These are phyloP conservation scores for Phaonia tiefii DNA, from an alignment of 2,888 invertebrate genomes.

Conservation along the genomic window DNA sequence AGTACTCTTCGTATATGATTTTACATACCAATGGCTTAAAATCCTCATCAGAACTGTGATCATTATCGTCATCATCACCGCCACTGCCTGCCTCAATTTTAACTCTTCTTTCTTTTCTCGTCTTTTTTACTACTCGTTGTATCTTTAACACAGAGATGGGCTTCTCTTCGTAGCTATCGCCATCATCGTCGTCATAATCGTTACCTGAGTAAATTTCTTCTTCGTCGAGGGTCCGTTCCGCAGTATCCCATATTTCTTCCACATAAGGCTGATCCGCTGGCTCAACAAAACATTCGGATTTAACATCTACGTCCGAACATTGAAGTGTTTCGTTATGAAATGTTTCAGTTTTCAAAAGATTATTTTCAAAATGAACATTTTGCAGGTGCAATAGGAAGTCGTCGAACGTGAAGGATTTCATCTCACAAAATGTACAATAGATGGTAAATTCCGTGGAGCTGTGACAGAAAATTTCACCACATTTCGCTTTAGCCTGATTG, in stretches of 20 bases:
- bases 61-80: conserved; percentile 53
- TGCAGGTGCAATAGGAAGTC: conserved; percentile 75
- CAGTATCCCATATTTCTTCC: conserved; percentile 51
- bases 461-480: conserved; percentile 76
- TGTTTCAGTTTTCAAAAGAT: conserved; percentile 61
- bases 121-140: conserved; percentile 44
- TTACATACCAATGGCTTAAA: conserved; percentile 55
- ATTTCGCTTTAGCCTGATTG: conserved; percentile 73
- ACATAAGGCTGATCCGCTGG: conserved; percentile 5
- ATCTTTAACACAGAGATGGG: conserved; percentile 68
- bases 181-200: conserved; percentile 37
- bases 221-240: conserved; percentile 34
- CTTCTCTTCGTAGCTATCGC: conserved; percentile 51
- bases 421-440: conserved; percentile 74
- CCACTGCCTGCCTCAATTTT: conserved; percentile 54
- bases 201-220: conserved; percentile 25
- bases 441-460: conserved; percentile 74
- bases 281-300: conserved; percentile 26
- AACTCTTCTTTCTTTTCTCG: conserved; percentile 18
- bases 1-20: too few relatives aligned
- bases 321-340: conserved; percentile 39
- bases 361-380: conserved; percentile 73
- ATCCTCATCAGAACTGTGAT: conserved; percentile 63
- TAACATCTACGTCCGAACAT: conserved; percentile 57
- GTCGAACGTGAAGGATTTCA: conserved; percentile 74